Evolutionary conservation across 2,888 invertebrate species (phyloP).

Genomic region (Neoaliturus tenellus): DNA sequence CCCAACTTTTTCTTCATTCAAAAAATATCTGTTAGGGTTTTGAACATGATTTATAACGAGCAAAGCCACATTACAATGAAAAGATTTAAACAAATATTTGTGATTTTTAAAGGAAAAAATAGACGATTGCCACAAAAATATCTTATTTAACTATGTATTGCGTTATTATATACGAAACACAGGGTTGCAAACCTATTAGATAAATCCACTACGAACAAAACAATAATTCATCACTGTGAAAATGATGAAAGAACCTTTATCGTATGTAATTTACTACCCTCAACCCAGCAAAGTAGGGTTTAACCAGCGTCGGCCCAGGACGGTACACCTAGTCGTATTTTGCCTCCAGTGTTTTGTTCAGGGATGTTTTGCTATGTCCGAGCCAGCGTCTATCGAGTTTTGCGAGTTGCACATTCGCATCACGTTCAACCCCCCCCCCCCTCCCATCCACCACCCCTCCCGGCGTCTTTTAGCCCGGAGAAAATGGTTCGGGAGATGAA

Average conservation of each 20-base stretch:
- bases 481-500: conserved; percentile 60
- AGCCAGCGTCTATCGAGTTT: conserved; percentile 54
- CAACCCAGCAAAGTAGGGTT: neutral
- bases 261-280: neutral
- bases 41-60: no score
- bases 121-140: no score
- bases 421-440: conserved; percentile 60
- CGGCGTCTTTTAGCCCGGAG: conserved; percentile 63
- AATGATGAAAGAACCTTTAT: conserved; percentile 2
- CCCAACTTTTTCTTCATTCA: no score
- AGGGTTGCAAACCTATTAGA: no score
- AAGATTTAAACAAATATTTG: no score
- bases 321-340: neutral
- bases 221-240: neutral
- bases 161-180: no score
- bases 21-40: no score
- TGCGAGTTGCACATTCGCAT: conserved; percentile 58
- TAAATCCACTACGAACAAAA: neutral
- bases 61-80: no score
- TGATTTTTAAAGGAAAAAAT: no score
- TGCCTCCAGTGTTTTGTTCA: conserved; percentile 28
- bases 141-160: no score
- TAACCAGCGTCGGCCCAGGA: neutral
- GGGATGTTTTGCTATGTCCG: conserved; percentile 48
- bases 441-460: conserved; percentile 54